Percentiles rank a stretch among this genome's conserved stretches.
These are phyloP conservation scores for Amphiura filiformis DNA, from an alignment of 35 echinoderm and acorn worm species.

Conservation along the genomic window DNA sequence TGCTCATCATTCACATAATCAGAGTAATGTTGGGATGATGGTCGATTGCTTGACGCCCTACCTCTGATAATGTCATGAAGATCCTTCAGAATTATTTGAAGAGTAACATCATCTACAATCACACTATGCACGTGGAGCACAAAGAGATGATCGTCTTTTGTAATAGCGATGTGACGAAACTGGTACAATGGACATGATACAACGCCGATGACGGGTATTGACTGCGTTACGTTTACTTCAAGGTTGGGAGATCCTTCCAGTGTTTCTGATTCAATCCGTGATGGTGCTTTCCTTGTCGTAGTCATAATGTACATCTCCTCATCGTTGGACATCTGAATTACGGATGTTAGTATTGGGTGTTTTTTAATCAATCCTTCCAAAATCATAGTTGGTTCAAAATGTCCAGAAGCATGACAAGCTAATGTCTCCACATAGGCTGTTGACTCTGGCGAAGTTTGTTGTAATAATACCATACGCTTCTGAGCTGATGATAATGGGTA, in stretches of 20 bases:
- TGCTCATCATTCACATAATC: conserved; percentile 6
- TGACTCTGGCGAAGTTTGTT: conserved; percentile 13
- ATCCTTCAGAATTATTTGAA: background rate
- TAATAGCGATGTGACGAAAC: background rate
- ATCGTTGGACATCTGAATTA: background rate
- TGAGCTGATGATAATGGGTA: background rate
- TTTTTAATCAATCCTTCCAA: background rate
- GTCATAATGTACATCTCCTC: background rate
- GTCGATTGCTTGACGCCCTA: too few species aligned
- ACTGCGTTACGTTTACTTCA: background rate
- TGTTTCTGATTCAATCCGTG: background rate
- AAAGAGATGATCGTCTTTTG: background rate
- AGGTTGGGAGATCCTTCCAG: background rate
- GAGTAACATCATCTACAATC: conserved; percentile 14
- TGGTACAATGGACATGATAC: conserved; percentile 13
- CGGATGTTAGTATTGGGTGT: background rate
- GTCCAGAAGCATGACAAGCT: background rate
- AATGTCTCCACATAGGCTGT: conserved; percentile 12
- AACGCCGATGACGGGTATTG: background rate
- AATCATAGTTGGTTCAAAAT: background rate
- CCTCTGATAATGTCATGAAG: background rate
- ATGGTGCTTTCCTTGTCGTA: background rate
- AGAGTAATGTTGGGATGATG: background rate
- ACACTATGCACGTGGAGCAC: conserved; percentile 6
- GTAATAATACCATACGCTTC: background rate